Evolutionary conservation across 2,113 vertebrate species (phyloP).

Genomic region (Phylloscopus whistleri): DNA sequence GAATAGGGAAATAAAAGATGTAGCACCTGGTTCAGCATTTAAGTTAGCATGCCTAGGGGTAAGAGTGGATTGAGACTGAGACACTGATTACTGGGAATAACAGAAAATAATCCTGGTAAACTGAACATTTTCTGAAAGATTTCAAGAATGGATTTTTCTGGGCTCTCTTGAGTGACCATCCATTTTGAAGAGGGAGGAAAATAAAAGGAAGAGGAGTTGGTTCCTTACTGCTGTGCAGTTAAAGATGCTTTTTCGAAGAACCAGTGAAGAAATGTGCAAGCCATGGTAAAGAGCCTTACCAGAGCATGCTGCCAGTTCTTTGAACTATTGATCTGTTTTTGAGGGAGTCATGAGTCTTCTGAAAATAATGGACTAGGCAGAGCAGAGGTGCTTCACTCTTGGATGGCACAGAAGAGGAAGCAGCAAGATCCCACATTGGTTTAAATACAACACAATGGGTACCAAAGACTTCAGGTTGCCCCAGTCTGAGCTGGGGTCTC

Average conservation of each 20-base stretch:
- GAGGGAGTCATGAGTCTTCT: neutral
- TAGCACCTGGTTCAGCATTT: neutral
- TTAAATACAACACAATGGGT: neutral
- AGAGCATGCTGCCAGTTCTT: fast-evolving
- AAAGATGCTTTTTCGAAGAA: neutral
- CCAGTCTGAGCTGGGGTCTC: neutral
- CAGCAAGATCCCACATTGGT: neutral
- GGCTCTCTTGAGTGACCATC: neutral
- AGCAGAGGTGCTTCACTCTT: neutral
- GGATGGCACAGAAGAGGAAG: fast-evolving
- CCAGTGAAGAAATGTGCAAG: neutral
- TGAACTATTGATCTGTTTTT: fast-evolving
- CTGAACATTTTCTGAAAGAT: neutral
- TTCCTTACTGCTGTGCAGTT: neutral
- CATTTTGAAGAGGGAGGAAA: neutral
- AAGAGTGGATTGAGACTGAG: neutral
- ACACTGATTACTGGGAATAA: neutral
- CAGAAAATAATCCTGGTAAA: neutral
- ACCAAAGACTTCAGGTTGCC: neutral
- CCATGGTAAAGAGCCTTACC: neutral
- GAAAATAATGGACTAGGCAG: neutral
- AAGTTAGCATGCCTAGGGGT: neutral
- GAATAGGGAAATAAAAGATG: neutral
- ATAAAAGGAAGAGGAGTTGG: neutral
- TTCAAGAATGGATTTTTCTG: neutral